phyloP scores from a whole-genome alignment of 2,797 vertebrate genomes.

The Centropyge bicolor region DNA sequence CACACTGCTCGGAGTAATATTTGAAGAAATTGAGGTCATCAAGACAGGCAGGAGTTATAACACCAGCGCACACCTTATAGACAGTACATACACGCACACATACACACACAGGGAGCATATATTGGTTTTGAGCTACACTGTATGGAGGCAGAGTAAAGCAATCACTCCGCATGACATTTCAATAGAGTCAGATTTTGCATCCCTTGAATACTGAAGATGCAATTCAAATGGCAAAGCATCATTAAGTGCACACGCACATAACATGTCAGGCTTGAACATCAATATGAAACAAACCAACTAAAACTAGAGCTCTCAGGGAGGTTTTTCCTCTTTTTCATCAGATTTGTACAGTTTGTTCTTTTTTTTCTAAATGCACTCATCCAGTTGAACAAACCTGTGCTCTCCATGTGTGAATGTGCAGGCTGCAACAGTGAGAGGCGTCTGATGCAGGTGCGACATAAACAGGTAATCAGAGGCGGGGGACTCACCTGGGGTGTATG shows the following conservation, averaged over 20 bases:
- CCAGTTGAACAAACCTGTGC: not conserved
- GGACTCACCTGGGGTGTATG: constrained; percentile 94
- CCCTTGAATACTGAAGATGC: constrained; percentile 31
- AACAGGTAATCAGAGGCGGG: not conserved
- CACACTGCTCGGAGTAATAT: constrained; percentile 10
- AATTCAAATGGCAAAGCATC: constrained; percentile 41
- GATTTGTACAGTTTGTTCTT: constrained; percentile 29
- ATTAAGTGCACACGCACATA: constrained; percentile 4
- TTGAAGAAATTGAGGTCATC: constrained; percentile 9
- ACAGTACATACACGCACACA: not conserved
- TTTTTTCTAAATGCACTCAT: not conserved
- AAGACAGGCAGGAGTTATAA: constrained; percentile 11
- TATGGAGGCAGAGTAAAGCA: constrained; percentile 21
- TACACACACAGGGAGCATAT: not conserved
- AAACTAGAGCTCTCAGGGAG: not conserved
- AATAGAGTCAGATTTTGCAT: constrained; percentile 31
- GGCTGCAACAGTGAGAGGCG: not conserved
- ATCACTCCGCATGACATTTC: constrained; percentile 53
- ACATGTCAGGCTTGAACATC: constrained; percentile 21
- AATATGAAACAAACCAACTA: constrained; percentile 5
- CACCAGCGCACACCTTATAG: constrained; percentile 1
- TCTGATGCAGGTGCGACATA: not conserved
- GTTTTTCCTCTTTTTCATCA: not conserved
- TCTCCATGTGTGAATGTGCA: not conserved
- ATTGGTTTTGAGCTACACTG: constrained; percentile 5